A percentile compares a stretch with the other conserved stretches of the same genome.
phyloP scores from a whole-genome alignment of 2,888 invertebrate genomes.

The Drosophila neotestacea region DNA sequence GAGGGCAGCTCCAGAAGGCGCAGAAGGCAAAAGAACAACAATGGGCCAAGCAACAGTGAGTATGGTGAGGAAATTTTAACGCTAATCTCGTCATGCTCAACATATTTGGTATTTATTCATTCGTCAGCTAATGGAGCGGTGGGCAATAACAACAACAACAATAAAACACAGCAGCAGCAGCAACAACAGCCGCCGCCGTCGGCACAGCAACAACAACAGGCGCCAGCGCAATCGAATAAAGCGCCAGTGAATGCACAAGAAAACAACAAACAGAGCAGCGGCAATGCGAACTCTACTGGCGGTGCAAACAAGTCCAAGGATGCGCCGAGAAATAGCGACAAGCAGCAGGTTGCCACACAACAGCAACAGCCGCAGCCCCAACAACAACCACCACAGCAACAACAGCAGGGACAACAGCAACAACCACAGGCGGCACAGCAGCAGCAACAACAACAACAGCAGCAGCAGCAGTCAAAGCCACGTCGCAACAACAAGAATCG shows the following conservation, averaged over 20 bases:
- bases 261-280: conserved; percentile 77
- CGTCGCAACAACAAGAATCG: conserved; percentile 83
- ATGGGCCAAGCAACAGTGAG: conserved; percentile 84
- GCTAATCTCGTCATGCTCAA: conserved; percentile 3
- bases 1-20: conserved; percentile 85
- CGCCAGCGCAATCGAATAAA: conserved; percentile 69
- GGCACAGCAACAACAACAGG: conserved; percentile 55
- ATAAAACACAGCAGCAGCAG: conserved; percentile 63
- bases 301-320: conserved; percentile 73
- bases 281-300: conserved; percentile 67
- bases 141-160: conserved; percentile 84
- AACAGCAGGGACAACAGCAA: conserved; percentile 54
- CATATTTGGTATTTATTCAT: background rate
- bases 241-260: conserved; percentile 81
- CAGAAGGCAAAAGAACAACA: conserved; percentile 84
- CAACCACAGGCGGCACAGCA: conserved; percentile 55
- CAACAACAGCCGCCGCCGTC: conserved; percentile 63
- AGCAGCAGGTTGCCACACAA: conserved; percentile 77
- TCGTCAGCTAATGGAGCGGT: conserved; percentile 83
- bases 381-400: conserved; percentile 37
- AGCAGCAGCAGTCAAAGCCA: conserved; percentile 77
- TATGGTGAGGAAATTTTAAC: conserved; percentile 57
- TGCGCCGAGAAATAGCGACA: conserved; percentile 63
- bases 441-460: conserved; percentile 62
- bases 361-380: conserved; percentile 61